phyloP scores from a whole-genome alignment of 2,888 invertebrate genomes.

The Frankliniella intonsa region DNA sequence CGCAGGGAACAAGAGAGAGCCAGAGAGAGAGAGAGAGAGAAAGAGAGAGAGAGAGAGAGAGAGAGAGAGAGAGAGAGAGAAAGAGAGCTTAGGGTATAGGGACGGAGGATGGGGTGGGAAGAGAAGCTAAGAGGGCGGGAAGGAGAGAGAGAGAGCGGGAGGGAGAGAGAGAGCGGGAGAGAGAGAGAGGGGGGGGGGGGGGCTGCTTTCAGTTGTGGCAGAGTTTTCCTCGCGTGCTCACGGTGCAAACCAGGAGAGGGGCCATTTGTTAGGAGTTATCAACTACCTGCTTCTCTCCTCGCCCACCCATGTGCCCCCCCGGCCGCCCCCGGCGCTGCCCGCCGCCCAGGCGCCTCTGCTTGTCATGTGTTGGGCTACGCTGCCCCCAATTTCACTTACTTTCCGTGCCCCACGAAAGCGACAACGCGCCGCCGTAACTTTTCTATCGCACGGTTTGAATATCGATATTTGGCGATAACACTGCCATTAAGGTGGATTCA shows the following conservation, averaged over 20 bases:
- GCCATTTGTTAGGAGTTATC: slow-evolving; percentile 25
- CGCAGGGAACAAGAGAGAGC: slow-evolving; percentile 1
- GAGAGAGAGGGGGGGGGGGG: slow-evolving; percentile 33
- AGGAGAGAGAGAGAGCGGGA: slow-evolving; percentile 14
- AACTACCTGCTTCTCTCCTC: slow-evolving; percentile 8
- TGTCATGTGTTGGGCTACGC: too few relatives aligned
- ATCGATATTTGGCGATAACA: too few relatives aligned
- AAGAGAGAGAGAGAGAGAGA: slow-evolving; percentile 34
- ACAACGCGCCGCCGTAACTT: too few relatives aligned
- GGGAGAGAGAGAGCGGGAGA: slow-evolving; percentile 33
- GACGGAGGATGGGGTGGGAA: too few relatives aligned
- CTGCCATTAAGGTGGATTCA: too few relatives aligned
- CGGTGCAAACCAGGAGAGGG: slow-evolving; percentile 13
- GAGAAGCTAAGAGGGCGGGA: background rate
- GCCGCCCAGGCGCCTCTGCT: background rate
- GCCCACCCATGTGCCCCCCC: background rate
- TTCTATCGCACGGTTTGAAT: too few relatives aligned
- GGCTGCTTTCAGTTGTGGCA: background rate
- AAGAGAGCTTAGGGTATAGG: too few relatives aligned
- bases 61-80: slow-evolving; percentile 34
- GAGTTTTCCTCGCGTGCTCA: slow-evolving; percentile 7
- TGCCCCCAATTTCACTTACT: too few relatives aligned
- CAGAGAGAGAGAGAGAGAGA: background rate
- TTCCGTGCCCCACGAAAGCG: too few relatives aligned
- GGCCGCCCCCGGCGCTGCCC: background rate